Evolutionary conservation across 2,888 invertebrate genomes (phyloP).

Genomic region (Calameuta pallipes): DNA sequence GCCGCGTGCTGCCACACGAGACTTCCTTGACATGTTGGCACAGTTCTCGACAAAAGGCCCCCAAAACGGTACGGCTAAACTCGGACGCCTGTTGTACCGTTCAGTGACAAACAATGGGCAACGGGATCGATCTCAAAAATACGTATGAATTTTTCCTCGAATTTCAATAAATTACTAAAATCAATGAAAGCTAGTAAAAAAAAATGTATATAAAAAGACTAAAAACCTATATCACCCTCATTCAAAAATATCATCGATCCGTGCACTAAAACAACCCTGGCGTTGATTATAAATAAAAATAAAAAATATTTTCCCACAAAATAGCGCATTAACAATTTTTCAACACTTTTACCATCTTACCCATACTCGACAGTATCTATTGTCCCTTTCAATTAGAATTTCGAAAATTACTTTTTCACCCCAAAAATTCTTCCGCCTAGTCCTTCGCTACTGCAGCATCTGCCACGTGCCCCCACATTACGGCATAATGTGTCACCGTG

Average conservation of each 20-base stretch:
- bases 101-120: neutral
- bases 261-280: neutral
- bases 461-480: constrained; percentile 63
- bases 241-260: neutral
- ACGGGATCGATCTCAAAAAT: neutral
- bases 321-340: neutral
- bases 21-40: constrained; percentile 42
- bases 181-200: neutral
- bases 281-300: neutral
- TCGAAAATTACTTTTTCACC: neutral
- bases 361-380: neutral
- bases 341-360: too few species aligned
- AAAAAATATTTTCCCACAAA: neutral
- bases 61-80: constrained; percentile 30
- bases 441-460: constrained; percentile 46
- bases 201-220: neutral
- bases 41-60: constrained; percentile 34
- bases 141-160: neutral
- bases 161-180: neutral
- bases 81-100: constrained; percentile 15
- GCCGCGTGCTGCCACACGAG: constrained; percentile 17
- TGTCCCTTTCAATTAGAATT: neutral
- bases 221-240: neutral
- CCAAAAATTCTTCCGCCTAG: neutral
- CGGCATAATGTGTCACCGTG: constrained; percentile 65